Evolutionary conservation across 2,797 vertebrate genomes (phyloP), one percentile per base, ranked within the genome.

Genomic region (Tokudaia muenninki): DNA sequence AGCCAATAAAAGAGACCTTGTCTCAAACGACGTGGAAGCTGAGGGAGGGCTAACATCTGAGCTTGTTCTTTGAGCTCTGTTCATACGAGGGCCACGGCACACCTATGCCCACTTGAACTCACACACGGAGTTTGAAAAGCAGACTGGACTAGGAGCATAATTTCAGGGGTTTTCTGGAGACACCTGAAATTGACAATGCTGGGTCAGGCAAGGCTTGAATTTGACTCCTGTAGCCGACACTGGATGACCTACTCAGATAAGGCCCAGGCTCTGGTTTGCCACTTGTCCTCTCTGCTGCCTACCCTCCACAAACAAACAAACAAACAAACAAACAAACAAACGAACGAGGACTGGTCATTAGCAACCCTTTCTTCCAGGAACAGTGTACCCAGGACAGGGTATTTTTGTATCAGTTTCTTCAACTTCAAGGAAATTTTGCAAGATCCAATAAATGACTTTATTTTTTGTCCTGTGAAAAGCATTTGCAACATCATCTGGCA

Each of bases 71-170:
- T 86, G 83, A 67, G 31, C 61, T 86, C 63, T 34, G 65, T n/a
- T 34, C 31, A 52, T 12, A n/a, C 0, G 3, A 87, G 21, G 63
- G 21, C 4, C 3, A 0, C 24, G 6, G 4, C 13, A 37, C 34
- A 72, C n/a, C 63, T 34, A 0, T n/a, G 44, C 44, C 83, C 61
- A 67, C 31, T 3, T 29, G 47, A 87, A 26, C 34, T 67, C 47
- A 87, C 4, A 6, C 65, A n/a, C 0, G 17, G 9, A 26, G n/a
- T 52, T 87, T 55, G 26, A 72, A 63, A 67, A 65, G 2, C n/a
- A 72, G n/a, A 52, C 41, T 34, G 67, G 57, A 75, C 55, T 78
- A 24, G 47, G 91, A 44, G 44, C 24, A 47, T 0, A 10, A 22
- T 61, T 67, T 50, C 29, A 34, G 91, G 4, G 37, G 52, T 41